phyloP scores from a whole-genome alignment of 2,113 vertebrate genomes.

The Meriones unguiculatus region DNA sequence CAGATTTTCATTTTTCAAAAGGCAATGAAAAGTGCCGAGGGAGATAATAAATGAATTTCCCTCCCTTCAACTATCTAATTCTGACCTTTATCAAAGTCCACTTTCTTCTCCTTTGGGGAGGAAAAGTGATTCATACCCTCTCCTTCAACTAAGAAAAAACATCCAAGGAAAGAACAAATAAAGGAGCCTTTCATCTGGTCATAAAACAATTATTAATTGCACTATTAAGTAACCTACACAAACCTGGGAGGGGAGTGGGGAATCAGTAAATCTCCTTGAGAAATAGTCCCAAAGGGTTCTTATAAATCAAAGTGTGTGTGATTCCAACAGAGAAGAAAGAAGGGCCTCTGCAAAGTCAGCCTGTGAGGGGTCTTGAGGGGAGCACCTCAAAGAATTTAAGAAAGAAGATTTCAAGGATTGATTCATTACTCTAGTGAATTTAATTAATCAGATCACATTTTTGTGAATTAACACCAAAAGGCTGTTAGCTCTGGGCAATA shows the following conservation, averaged over 20 bases:
- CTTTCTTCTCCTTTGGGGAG: conserved; percentile 47
- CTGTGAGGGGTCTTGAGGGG: not conserved
- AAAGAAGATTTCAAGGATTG: not conserved
- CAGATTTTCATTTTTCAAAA: conserved; percentile 73
- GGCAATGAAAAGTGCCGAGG: conserved; percentile 35
- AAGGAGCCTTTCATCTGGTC: conserved; percentile 51
- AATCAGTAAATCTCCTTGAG: conserved; percentile 46
- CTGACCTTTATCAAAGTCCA: conserved; percentile 78
- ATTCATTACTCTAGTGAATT: not conserved
- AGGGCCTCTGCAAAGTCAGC: not conserved
- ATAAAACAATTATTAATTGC: conserved; percentile 74
- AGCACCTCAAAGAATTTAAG: not conserved
- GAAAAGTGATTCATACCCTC: conserved; percentile 57
- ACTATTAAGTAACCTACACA: conserved; percentile 66
- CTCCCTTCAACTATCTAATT: conserved; percentile 42
- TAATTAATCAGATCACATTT: not conserved
- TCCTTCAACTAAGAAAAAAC: conserved; percentile 39
- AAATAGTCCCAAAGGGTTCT: conserved; percentile 48
- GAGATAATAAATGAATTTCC: conserved; percentile 59
- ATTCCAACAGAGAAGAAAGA: conserved; percentile 44
- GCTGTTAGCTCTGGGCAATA: not conserved
- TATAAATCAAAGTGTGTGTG: conserved; percentile 55
- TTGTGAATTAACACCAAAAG: conserved; percentile 1
- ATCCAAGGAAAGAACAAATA: conserved; percentile 60
- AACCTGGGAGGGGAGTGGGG: not conserved